Base-by-base conservation (phyloP, 2,888 invertebrate species). In the Dascillus cervinus region DNA sequence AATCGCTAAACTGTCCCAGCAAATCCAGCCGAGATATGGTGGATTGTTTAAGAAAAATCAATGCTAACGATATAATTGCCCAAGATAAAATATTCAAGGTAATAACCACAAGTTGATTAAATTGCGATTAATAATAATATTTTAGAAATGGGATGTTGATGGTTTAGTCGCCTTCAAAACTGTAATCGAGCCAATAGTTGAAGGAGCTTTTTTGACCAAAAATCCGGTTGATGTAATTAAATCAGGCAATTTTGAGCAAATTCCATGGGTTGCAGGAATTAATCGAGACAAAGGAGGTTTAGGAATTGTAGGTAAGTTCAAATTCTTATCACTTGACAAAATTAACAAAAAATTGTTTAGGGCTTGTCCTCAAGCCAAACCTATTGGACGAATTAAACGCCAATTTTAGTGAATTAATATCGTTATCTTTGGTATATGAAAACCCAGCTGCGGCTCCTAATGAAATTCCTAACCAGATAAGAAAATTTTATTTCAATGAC, bases 221-320 rank as follows among this genome's bases (percentile, higher is more conserved):
- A 71, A 73, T 46, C 82, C 85, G 0, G 62, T 75, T 2, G 50
- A 62, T 10, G 51, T 70, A 12, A 56, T 69, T n/a, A 66, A 67
- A 23, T 52, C 65, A 2, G 72, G 75, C 1, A 62, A 66, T 1
- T 60, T 73, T 4, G 56, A 59, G 17, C 62, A 69, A 22, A 70
- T 81, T 1, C 85, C 85, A 0, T 76, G 83, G 70, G 75, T 89
- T 60, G 72, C 79, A 3, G 88, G 88, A 2, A 55, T 82, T 3
- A 86, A 76, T 22, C 72, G 72, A 5, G 73, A 82, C 33, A 88
- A 88, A 62, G 86, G 87, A 5, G 72, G 80, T 19, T 57, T 86
- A n/a, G 75, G 70, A 52, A 71, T 69, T 8, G 70, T 75, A 39
- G 65, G 75, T 73, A 69, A 84, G 52, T 68, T 79, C 26, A 72